A percentile compares a stretch with the other conserved stretches of the same genome.
Evolutionary conservation across 2,113 vertebrate genomes (phyloP).

Genomic region (Crotalus horridus): DNA sequence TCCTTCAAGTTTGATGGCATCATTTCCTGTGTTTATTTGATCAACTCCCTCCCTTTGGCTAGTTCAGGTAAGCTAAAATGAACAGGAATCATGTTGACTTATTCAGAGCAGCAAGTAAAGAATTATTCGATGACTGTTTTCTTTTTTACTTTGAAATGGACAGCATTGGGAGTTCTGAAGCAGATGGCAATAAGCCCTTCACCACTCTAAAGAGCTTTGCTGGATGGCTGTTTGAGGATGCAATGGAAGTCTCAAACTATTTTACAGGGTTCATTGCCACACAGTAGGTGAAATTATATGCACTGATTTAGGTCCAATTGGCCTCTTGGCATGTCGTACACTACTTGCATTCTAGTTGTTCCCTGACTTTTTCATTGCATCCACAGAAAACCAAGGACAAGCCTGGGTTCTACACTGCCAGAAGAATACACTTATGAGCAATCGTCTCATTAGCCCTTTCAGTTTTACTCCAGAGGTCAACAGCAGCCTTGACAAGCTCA

Average conservation of each 20-base stretch:
- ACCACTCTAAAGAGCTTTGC: neutral
- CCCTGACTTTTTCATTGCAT: neutral
- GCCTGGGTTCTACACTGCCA: neutral
- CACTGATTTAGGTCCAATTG: neutral
- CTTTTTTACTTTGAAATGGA: neutral
- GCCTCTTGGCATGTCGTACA: neutral
- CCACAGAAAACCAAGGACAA: neutral
- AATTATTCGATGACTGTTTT: neutral
- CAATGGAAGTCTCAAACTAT: neutral
- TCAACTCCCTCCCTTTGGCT: neutral
- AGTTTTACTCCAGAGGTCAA: neutral
- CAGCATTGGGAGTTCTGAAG: neutral
- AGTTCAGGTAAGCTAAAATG: neutral
- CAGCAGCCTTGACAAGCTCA: neutral
- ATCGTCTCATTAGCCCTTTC: neutral
- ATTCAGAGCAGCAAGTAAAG: neutral
- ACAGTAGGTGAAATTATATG: neutral
- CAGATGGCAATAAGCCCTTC: neutral
- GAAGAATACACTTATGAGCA: neutral
- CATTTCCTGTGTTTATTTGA: neutral
- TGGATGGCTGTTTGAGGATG: neutral
- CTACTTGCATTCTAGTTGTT: neutral
- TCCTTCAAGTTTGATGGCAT: neutral
- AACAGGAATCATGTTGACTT: neutral
- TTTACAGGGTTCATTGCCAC: neutral